These are phyloP conservation scores for Yponomeuta sedellus DNA, from an alignment of 2,888 invertebrate species.

Conservation along the genomic window DNA sequence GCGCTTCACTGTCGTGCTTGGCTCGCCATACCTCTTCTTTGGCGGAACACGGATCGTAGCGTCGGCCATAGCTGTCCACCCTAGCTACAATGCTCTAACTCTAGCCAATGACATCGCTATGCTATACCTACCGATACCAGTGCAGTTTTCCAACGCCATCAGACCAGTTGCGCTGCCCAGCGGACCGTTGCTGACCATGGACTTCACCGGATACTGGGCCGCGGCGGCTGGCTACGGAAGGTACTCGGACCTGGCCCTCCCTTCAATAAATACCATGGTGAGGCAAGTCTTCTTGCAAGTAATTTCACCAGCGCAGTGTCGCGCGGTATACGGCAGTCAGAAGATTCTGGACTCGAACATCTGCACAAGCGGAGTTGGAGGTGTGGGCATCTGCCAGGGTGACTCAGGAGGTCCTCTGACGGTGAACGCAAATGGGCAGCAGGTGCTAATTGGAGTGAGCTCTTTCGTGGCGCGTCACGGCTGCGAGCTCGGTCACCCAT, in stretches of 20 bases:
- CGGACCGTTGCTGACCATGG: conserved; percentile 31
- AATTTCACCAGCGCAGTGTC: conserved; percentile 40
- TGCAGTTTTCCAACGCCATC: conserved; percentile 37
- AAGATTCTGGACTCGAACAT: conserved; percentile 47
- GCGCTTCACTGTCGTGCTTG: conserved; percentile 50
- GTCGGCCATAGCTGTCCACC: conserved; percentile 39
- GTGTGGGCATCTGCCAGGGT: conserved; percentile 56
- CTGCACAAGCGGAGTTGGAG: conserved; percentile 51
- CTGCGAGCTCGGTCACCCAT: conserved; percentile 52
- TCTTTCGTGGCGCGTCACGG: conserved; percentile 54
- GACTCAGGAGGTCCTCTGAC: conserved; percentile 58
- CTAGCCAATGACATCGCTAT: conserved; percentile 58
- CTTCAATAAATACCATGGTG: conserved; percentile 45
- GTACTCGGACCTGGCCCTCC: conserved; percentile 43
- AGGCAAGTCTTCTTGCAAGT: conserved; percentile 46
- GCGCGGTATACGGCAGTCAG: conserved; percentile 33
- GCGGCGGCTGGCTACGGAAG: conserved; percentile 53
- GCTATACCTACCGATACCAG: conserved; percentile 38
- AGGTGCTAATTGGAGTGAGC: conserved; percentile 41
- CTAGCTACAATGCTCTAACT: conserved; percentile 38
- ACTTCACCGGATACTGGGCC: conserved; percentile 38
- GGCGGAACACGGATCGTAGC: conserved; percentile 46
- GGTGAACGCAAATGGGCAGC: conserved; percentile 25
- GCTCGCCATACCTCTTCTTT: conserved; percentile 47
- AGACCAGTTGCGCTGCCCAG: conserved; percentile 42